Evolutionary conservation across 2,113 vertebrate genomes (phyloP).

Genomic region (Bombycilla garrulus): DNA sequence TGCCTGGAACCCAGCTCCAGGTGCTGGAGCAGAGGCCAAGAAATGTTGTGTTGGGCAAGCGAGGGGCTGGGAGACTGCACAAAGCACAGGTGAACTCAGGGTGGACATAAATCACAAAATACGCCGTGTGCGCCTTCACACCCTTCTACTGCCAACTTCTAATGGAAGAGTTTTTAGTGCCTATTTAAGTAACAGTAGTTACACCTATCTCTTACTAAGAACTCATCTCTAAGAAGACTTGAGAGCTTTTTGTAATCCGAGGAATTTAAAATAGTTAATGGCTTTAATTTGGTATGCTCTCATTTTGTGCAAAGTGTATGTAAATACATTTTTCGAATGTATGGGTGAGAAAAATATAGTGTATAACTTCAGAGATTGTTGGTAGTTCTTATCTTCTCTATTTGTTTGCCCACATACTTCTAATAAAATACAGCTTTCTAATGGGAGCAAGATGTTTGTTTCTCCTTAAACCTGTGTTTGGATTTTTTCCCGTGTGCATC

Average conservation of each 20-base stretch:
- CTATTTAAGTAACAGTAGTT: neutral
- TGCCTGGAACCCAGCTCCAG: neutral
- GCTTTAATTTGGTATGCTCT: neutral
- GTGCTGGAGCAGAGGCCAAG: neutral
- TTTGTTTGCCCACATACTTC: neutral
- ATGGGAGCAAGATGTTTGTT: neutral
- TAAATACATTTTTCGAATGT: fast-evolving
- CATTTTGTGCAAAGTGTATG: neutral
- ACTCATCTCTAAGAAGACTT: neutral
- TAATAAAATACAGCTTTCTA: neutral
- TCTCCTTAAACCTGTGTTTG: neutral
- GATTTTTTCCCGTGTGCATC: neutral
- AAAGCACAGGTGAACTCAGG: neutral
- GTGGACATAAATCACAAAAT: neutral
- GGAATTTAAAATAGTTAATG: neutral
- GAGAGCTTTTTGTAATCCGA: neutral
- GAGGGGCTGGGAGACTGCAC: neutral
- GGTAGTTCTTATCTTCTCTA: neutral
- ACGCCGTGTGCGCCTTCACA: neutral
- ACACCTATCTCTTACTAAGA: neutral
- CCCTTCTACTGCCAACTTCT: neutral
- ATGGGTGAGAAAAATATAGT: neutral
- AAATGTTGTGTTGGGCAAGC: neutral
- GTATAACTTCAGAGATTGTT: neutral
- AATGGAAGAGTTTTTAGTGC: neutral